A percentile compares a stretch with the other conserved stretches of the same genome.
phyloP scores from a whole-genome alignment of 2,797 vertebrate species.

The Selene dorsalis region DNA sequence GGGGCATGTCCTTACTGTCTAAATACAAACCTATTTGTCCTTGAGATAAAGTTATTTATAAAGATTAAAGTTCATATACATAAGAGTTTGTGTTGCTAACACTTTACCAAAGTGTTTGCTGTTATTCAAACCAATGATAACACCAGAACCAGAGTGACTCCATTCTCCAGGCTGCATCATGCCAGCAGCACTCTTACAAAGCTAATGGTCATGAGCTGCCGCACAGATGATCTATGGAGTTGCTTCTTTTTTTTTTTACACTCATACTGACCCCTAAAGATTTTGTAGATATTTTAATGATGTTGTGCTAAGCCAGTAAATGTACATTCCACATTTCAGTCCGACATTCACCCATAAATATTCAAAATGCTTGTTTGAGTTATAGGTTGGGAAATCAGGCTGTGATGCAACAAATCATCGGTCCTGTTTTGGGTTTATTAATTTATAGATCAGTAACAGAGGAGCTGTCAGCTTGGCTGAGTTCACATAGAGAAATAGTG shows the following conservation, averaged over 20 bases:
- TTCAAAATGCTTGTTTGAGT: background rate
- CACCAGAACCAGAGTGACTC: no score
- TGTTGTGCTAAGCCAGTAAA: background rate
- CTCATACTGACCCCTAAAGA: background rate
- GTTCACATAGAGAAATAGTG: conserved; percentile 46
- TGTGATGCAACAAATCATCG: background rate
- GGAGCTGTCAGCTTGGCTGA: conserved; percentile 27
- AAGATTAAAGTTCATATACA: background rate
- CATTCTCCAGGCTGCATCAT: no score
- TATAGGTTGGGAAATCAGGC: background rate
- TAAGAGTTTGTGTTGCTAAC: background rate
- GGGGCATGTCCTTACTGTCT: no score
- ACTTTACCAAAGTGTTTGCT: background rate
- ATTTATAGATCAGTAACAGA: conserved; percentile 34
- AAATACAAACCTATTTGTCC: no score
- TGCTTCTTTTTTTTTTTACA: background rate
- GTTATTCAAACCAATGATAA: background rate
- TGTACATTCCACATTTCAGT: background rate
- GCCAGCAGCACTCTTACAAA: background rate
- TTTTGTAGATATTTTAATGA: background rate
- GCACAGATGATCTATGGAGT: background rate
- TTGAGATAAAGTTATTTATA: background rate
- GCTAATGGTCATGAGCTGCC: background rate
- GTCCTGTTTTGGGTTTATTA: conserved; percentile 5
- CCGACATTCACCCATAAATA: background rate